Base-by-base conservation (phyloP, 2,888 invertebrate genomes). In the Diarsia dahlii region DNA sequence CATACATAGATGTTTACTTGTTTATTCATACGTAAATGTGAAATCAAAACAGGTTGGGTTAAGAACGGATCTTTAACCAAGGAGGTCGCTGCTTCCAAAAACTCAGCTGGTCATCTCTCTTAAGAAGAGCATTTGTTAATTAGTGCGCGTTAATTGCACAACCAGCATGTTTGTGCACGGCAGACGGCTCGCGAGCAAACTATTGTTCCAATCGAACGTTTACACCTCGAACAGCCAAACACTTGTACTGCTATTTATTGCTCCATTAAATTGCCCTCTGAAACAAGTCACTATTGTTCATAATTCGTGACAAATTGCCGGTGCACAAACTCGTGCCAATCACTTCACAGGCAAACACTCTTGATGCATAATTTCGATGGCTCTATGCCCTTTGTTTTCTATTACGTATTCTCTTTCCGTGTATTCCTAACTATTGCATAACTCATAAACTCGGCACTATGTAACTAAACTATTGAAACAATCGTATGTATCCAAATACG, bases 221-320 rank as follows among this genome's bases (percentile, higher is more conserved):
- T 68, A 72, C 66, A 66, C 69, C 54, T 71, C 68, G 50, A 75
- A 82, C 80, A 82, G 28, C 63, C 34, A 54, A 65, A 82, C 82
- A 70, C 56, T 63, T 46, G 79, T 79, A 72, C 63, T 34, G 65
- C n/a, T 66, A 76, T 82, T 80, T 82, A 82, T 52, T 82, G 80
- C 80, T 71, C 76, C 68, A 82, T 82, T 80, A 82, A 76, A 82
- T 70, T 73, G 23, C 80, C 67, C 45, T 78, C 67, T 64, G 52
- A 80, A 82, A 71, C 52, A 68, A 76, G 46, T 71, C 73, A 74
- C 50, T 56, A 70, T 68, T 65, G 83, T 77, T 80, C 60, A 73
- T 74, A 71, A 76, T 58, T 65, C 71, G 73, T 76, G 83, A 82
- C 80, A 63, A 82, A 82, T 80, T 62, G 39, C 62, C 23, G 34